Conservation (phyloP, 1,140 invertebrate genomes). For the Aethina tumida region DNA sequence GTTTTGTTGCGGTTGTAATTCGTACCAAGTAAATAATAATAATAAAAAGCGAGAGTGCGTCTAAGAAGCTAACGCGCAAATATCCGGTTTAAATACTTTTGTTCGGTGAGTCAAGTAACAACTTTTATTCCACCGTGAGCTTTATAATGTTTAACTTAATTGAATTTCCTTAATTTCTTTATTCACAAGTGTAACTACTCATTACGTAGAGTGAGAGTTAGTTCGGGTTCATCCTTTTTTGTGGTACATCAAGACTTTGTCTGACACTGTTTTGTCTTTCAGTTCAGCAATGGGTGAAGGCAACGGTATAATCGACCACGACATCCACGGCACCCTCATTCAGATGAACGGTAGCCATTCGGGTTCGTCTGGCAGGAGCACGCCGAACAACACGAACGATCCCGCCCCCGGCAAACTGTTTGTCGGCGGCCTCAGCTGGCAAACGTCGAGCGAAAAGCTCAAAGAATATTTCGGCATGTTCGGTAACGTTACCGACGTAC, state of each 20-base stretch:
- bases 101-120: too few species aligned
- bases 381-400: constrained; percentile 54
- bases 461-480: constrained; percentile 87
- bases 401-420: constrained; percentile 82
- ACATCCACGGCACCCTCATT: constrained; percentile 49
- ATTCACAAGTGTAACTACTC: too few species aligned
- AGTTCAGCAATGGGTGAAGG: constrained; percentile 36
- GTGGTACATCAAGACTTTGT: neutral
- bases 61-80: too few species aligned
- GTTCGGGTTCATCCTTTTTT: too few species aligned
- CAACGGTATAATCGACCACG: constrained; percentile 47
- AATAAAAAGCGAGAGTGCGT: too few species aligned
- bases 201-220: too few species aligned
- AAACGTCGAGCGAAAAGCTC: constrained; percentile 82
- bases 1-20: too few species aligned
- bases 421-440: constrained; percentile 84
- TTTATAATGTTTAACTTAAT: too few species aligned
- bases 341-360: constrained; percentile 47
- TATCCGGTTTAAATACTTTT: too few species aligned
- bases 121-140: too few species aligned
- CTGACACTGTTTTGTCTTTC: constrained; percentile 12
- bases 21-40: too few species aligned
- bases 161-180: too few species aligned
- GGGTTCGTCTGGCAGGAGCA: constrained; percentile 61
- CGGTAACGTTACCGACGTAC: constrained; percentile 81